Evolutionary conservation across 2,797 vertebrate genomes (phyloP).

Genomic region (Cephalopachus bancanus): DNA sequence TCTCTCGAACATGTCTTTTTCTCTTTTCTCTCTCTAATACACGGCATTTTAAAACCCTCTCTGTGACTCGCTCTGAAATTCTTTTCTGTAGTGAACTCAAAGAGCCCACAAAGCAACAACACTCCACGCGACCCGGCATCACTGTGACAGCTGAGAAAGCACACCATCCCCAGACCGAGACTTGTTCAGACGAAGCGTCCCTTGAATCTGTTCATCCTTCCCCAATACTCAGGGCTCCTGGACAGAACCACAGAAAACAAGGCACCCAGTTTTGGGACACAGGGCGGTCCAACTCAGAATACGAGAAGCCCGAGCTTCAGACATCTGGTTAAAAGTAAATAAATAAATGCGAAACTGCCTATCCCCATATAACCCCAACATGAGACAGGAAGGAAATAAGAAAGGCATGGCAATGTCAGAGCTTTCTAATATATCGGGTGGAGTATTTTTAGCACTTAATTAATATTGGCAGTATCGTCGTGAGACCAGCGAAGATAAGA

Average conservation of each 20-base stretch:
- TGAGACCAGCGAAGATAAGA: conserved; percentile 45
- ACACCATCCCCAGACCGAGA: neutral
- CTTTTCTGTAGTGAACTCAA: too few relatives aligned
- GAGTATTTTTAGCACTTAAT: neutral
- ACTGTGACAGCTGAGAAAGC: neutral
- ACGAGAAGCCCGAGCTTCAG: neutral
- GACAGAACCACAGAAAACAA: accelerated
- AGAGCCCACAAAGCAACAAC: too few relatives aligned
- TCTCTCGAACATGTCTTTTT: too few relatives aligned
- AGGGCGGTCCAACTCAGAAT: neutral
- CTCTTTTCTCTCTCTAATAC: too few relatives aligned
- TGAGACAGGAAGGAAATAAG: neutral
- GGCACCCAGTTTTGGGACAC: neutral
- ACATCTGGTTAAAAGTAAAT: neutral
- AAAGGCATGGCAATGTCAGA: neutral
- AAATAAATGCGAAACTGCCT: neutral
- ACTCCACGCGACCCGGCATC: too few relatives aligned
- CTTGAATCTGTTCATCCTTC: neutral
- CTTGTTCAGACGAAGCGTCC: too few relatives aligned
- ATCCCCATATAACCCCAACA: neutral
- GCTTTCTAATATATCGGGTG: neutral
- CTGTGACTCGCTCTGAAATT: too few relatives aligned
- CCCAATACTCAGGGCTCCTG: too few relatives aligned
- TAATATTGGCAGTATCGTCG: neutral
- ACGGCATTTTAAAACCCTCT: too few relatives aligned